Evolutionary conservation across 2,888 invertebrate genomes (phyloP), one percentile per base, ranked within the genome.

Genomic region (Pammene aurita): DNA sequence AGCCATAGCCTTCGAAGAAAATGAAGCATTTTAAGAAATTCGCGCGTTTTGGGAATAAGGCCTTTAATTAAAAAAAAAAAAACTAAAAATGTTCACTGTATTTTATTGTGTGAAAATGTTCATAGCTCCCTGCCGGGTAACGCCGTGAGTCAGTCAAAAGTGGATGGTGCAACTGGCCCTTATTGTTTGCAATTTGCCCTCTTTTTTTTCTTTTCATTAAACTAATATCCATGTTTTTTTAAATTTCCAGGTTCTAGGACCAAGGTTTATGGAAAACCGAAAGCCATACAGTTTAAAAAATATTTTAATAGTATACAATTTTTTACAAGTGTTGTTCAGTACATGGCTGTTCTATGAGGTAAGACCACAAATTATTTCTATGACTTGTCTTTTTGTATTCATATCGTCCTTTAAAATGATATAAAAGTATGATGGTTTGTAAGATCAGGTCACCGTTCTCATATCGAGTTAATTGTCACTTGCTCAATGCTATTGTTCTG

Each of bases 261-360:
- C 98, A 78, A 95, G 95, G 87, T 90, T 96, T 84, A 98, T 98
- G 98, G 96, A 96, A 90, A 96, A 97, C 92, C 95, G 98, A 83
- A 97, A 97, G 92, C 97, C 98, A 74, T 95, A 96, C 89, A 95
- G 97, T 85, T 90, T 97, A 83, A 94, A 96, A 86, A 95, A 95
- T 84, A 85, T 95, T 78, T 94, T 97, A 90, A 94, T 97, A 91
- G 86, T 94, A 75, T 97, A 97, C 91, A 97, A 97, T 93, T 94
- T 97, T 83, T 92, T 95, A 83, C 98, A 98, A 96, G 97, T 98
- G 79, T 80, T 97, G 79, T 96, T 98, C 92, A 98, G 98, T 82
- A 93, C 95, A 78, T 98, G 97, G 96, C 94, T 97, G 77, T 98
- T 98, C 90, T 96, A 96, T 90, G 96, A 98, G 96, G 98, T 98